A percentile compares a stretch with the other conserved stretches of the same genome.
Evolutionary conservation across 2,113 vertebrate species (phyloP).

Genomic region (Forbesichthys papilliferus): DNA sequence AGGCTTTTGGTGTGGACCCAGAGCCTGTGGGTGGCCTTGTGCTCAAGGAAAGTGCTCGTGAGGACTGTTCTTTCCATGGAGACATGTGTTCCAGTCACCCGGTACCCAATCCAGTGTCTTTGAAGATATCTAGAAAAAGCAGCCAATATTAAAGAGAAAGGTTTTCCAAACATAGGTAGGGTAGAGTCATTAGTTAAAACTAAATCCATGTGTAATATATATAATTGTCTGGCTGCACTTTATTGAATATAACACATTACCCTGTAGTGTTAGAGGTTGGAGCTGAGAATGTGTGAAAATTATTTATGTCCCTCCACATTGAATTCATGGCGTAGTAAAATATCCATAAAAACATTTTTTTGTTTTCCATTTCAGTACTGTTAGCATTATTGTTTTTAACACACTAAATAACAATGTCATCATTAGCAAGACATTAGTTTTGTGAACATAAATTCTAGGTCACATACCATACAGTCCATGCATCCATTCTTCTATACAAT

Average conservation of each 20-base stretch:
- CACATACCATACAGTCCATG: no score
- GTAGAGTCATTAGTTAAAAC: slow-evolving; percentile 68
- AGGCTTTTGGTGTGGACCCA: slow-evolving; percentile 54
- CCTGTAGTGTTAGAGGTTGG: slow-evolving; percentile 35
- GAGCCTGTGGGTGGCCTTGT: slow-evolving; percentile 66
- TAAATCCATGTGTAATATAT: slow-evolving; percentile 64
- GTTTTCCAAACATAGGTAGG: slow-evolving; percentile 65
- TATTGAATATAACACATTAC: slow-evolving; percentile 38
- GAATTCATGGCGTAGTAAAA: slow-evolving; percentile 38
- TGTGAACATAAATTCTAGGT: no score
- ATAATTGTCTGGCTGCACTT: slow-evolving; percentile 45
- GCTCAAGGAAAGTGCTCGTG: slow-evolving; percentile 40
- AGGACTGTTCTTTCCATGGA: slow-evolving; percentile 59
- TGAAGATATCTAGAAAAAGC: slow-evolving; percentile 43
- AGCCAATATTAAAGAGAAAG: slow-evolving; percentile 61
- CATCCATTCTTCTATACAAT: neutral
- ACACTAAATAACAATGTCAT: neutral
- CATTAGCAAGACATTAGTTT: no score
- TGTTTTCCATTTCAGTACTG: neutral
- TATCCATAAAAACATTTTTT: slow-evolving; percentile 36
- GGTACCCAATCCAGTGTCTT: slow-evolving; percentile 42
- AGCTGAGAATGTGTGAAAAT: slow-evolving; percentile 61
- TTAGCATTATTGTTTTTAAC: slow-evolving; percentile 2
- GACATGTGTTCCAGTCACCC: slow-evolving; percentile 43
- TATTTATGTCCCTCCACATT: slow-evolving; percentile 54